These are phyloP conservation scores for Gnathonemus longibarbis DNA, from an alignment of 2,113 vertebrate species.

Conservation along the genomic window DNA sequence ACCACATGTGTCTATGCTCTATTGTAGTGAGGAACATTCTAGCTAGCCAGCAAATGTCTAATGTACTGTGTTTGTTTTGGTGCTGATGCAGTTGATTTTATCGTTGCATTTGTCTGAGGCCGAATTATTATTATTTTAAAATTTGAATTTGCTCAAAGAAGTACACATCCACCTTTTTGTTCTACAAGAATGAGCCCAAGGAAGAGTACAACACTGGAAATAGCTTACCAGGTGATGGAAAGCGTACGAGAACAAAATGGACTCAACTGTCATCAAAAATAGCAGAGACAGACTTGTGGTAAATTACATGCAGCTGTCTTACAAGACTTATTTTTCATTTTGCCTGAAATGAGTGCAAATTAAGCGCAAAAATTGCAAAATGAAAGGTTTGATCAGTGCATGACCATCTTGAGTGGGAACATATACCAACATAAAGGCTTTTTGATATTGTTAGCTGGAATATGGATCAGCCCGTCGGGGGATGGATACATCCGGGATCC, in stretches of 20 bases:
- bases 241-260: neutral
- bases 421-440: neutral
- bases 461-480: neutral
- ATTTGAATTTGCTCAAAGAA: neutral
- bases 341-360: conserved; percentile 1
- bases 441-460: neutral
- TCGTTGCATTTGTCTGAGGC: neutral
- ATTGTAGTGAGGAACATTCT: neutral
- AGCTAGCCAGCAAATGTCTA: neutral
- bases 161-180: neutral
- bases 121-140: neutral
- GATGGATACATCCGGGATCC: neutral
- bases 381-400: neutral
- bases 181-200: neutral
- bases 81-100: neutral
- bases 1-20: neutral
- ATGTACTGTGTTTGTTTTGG: neutral
- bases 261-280: neutral
- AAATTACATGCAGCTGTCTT: neutral
- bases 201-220: neutral
- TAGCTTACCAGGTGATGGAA: neutral
- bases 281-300: neutral
- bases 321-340: neutral
- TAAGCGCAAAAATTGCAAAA: neutral
- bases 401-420: conserved; percentile 3